These are phyloP conservation scores for Nixonia krombeini DNA, from an alignment of 1,140 invertebrate species.

Conservation along the genomic window DNA sequence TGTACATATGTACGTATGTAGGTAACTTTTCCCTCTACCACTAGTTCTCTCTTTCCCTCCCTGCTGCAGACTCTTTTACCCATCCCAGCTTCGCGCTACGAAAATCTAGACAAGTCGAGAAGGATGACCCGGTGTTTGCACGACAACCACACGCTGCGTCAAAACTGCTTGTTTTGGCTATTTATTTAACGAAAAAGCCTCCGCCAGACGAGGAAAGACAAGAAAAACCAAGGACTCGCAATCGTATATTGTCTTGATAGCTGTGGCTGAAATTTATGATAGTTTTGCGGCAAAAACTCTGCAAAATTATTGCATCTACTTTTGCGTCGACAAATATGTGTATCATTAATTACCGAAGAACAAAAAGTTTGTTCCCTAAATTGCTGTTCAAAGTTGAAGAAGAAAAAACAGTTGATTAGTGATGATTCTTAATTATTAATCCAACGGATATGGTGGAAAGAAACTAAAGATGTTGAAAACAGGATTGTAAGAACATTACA, in stretches of 20 bases:
- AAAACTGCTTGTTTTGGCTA: constrained; percentile 50
- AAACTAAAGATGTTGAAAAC: constrained; percentile 1
- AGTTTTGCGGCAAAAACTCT: background rate
- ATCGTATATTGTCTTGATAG: constrained; percentile 6
- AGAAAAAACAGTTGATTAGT: too few relatives aligned
- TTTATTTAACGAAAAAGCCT: constrained; percentile 52
- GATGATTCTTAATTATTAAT: too few relatives aligned
- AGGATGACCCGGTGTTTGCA: constrained; percentile 37
- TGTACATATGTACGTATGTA: constrained; percentile 37
- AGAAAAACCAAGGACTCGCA: constrained; percentile 13
- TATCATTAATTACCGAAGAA: too few relatives aligned
- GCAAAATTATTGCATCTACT: background rate
- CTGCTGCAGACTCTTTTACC: constrained; percentile 22
- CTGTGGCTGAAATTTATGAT: background rate
- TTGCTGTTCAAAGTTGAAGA: too few relatives aligned
- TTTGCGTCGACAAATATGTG: too few relatives aligned
- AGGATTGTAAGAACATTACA: constrained; percentile 14
- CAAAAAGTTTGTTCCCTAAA: too few relatives aligned
- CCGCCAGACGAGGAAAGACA: constrained; percentile 6
- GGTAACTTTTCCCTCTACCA: constrained; percentile 34
- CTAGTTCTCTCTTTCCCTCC: constrained; percentile 3
- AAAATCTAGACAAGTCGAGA: constrained; percentile 36
- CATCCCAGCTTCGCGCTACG: constrained; percentile 17
- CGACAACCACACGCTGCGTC: constrained; percentile 54
- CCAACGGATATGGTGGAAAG: too few relatives aligned